phyloP scores from a whole-genome alignment of 2,113 vertebrate species.

The Aphyosemion australe region DNA sequence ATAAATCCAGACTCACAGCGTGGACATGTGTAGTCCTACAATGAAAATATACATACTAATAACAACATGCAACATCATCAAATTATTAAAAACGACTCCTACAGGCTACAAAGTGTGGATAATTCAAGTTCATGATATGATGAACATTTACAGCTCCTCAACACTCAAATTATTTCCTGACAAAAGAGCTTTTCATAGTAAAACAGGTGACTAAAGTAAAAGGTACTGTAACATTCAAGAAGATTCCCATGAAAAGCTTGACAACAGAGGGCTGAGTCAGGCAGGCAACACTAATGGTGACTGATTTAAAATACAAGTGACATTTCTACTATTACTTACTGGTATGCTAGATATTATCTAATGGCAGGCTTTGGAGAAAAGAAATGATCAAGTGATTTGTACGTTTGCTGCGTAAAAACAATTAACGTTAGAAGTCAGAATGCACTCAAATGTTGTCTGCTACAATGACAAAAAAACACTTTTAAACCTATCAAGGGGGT shows the following conservation, averaged over 20 bases:
- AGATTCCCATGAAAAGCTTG: conserved; percentile 54
- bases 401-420: neutral
- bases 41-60: conserved; percentile 21
- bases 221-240: conserved; percentile 62
- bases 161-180: neutral
- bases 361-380: neutral
- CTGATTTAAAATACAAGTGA: neutral
- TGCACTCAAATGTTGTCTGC: neutral
- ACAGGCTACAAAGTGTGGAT: neutral
- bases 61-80: neutral
- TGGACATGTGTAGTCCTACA: conserved; percentile 93
- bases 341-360: neutral
- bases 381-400: accelerated
- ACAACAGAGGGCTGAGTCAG: conserved; percentile 32
- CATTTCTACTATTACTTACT: neutral
- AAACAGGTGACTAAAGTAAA: conserved; percentile 28
- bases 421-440: neutral
- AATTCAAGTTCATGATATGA: neutral
- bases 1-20: conserved; percentile 96
- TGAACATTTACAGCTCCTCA: neutral
- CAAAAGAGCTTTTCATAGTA: conserved; percentile 2
- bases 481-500: neutral
- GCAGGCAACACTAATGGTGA: neutral
- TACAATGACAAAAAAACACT: neutral
- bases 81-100: neutral